Evolutionary conservation across 2,888 invertebrate genomes (phyloP), one percentile per base, ranked within the genome.

Genomic region (Sarcophaga variegata): DNA sequence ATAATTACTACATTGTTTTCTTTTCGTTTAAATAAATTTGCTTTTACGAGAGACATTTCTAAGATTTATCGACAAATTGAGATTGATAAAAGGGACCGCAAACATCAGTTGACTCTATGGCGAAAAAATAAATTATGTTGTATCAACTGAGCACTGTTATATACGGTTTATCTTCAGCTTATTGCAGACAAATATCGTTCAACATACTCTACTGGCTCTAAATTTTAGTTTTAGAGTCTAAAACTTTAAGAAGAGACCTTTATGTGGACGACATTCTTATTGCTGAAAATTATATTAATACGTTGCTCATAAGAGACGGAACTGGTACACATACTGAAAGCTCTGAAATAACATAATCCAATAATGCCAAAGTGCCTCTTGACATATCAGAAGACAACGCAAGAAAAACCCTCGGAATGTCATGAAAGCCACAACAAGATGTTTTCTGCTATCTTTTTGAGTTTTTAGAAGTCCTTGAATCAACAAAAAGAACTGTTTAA

Each of bases 211-310:
- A 14, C 37, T 47, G 79, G 74, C 1, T 63, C 64, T 14, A 75
- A 60, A 2, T 22, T 22, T 22, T 22, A 22, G 22, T 22, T 22
- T 22, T 22, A 22, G 22, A 22, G 22, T 22, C 22, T 22, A 22
- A 22, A 22, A 47, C 70, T 11, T 17, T 72, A 3, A 60, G 54
- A 22, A 25, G 37, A 25, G 72, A 69, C 12, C 69, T 74, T 25
- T 88, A 89, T 49, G 87, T 87, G 1, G 89, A 88, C 11, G 88
- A 88, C 49, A 22, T 89, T 54, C 45, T 89, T 11, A 77, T 81
- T 77, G 87, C 87, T 45, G 87, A 87, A 62, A n/a, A 87, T 70
- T 60, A 71, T 20, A 64, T 85, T 20, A 72, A 66, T 8, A 60
- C 75, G 25, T 49, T 47, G 22, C 11, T 27, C 14, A 8, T 2